phyloP scores from a whole-genome alignment of 2,113 vertebrate genomes.

The Polypterus senegalus region DNA sequence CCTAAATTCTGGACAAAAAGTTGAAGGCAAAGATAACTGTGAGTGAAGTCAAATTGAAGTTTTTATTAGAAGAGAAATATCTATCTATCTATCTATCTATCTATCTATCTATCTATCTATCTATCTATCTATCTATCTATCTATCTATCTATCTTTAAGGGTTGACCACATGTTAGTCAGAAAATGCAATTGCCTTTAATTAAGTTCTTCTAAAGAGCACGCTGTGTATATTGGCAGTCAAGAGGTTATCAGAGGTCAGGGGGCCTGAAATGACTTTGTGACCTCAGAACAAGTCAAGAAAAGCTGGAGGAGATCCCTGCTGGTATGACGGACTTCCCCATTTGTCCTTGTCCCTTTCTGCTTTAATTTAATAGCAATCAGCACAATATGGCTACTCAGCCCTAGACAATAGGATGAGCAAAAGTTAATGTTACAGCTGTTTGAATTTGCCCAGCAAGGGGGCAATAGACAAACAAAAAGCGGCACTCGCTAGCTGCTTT shows the following conservation, averaged over 20 bases:
- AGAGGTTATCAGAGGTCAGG: slow-evolving; percentile 76
- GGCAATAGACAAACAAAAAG: slow-evolving; percentile 51
- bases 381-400: slow-evolving; percentile 80
- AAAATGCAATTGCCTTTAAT: slow-evolving; percentile 85
- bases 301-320: slow-evolving; percentile 62
- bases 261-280: slow-evolving; percentile 75
- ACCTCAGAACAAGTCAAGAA: slow-evolving; percentile 73
- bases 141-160: no score
- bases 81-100: no score
- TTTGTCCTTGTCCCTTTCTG: slow-evolving; percentile 63
- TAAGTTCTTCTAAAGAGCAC: slow-evolving; percentile 64
- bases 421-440: slow-evolving; percentile 62
- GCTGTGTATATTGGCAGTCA: slow-evolving; percentile 47
- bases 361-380: slow-evolving; percentile 85
- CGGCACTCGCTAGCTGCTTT: slow-evolving; percentile 43
- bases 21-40: no score
- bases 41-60: no score
- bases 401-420: slow-evolving; percentile 60
- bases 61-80: no score
- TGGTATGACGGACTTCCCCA: slow-evolving; percentile 55
- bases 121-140: no score
- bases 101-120: no score
- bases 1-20: no score
- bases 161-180: slow-evolving; percentile 50
- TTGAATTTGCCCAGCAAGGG: slow-evolving; percentile 44